phyloP scores from a whole-genome alignment of 2,888 invertebrate genomes.

The Catotricha subobsoleta region DNA sequence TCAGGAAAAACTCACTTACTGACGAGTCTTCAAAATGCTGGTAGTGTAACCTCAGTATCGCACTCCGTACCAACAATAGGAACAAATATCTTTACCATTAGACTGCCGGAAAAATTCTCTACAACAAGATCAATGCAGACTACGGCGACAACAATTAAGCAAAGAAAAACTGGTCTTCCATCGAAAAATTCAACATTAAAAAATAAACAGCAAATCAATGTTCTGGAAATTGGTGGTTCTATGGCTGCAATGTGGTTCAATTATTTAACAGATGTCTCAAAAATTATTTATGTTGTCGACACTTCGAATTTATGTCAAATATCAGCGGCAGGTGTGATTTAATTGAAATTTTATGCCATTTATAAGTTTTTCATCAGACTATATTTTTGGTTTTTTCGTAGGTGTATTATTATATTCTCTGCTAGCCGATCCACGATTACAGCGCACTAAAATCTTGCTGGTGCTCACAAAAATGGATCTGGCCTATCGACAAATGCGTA shows the following conservation, averaged over 20 bases:
- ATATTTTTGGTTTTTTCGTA: slow-evolving; percentile 46
- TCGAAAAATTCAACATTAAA: slow-evolving; percentile 12
- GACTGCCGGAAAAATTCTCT: slow-evolving; percentile 23
- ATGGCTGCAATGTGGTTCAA: slow-evolving; percentile 70
- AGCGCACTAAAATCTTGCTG: slow-evolving; percentile 47
- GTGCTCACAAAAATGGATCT: slow-evolving; percentile 71
- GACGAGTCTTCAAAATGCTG: slow-evolving; percentile 50
- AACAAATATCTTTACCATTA: slow-evolving; percentile 53
- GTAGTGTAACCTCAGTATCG: slow-evolving; percentile 54
- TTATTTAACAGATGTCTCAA: slow-evolving; percentile 45
- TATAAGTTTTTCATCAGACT: neutral
- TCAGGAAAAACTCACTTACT: slow-evolving; percentile 67
- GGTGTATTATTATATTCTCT: slow-evolving; percentile 64
- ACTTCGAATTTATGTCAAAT: slow-evolving; percentile 73
- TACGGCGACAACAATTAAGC: slow-evolving; percentile 11
- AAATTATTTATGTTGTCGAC: slow-evolving; percentile 65
- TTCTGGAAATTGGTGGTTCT: slow-evolving; percentile 62
- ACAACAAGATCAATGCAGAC: slow-evolving; percentile 15
- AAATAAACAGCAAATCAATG: slow-evolving; percentile 35
- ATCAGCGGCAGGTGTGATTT: slow-evolving; percentile 44
- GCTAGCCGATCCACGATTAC: slow-evolving; percentile 50
- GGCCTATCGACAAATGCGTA: slow-evolving; percentile 71
- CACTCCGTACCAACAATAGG: slow-evolving; percentile 67
- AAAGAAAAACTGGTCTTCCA: neutral
- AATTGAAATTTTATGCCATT: neutral